Evolutionary conservation across 2,888 invertebrate genomes (phyloP).

Genomic region (Cheilosia variabilis): DNA sequence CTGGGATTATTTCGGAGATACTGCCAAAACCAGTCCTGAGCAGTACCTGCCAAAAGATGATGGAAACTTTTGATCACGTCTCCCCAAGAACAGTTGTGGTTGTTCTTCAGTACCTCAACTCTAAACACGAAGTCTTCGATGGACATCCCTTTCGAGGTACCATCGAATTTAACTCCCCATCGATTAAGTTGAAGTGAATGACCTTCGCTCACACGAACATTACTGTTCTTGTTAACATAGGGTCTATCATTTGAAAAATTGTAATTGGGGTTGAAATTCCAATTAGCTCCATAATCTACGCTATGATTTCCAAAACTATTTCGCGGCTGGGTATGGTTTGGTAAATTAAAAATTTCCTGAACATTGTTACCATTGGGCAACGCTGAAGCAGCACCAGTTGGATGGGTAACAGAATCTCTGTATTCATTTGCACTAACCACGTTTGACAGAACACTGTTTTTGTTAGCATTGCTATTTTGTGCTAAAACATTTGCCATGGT

Average conservation of each 20-base stretch:
- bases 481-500: neutral
- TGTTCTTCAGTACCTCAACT: slow-evolving; percentile 37
- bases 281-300: neutral
- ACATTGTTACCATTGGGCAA: too few species aligned
- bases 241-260: neutral
- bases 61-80: slow-evolving; percentile 41
- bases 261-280: neutral
- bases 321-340: neutral
- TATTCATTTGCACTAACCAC: neutral
- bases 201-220: neutral
- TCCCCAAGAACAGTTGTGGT: slow-evolving; percentile 31
- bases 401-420: neutral
- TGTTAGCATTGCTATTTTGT: neutral
- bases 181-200: slow-evolving; percentile 1
- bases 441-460: neutral
- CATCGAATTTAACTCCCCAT: slow-evolving; percentile 20
- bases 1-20: slow-evolving; percentile 19
- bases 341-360: neutral
- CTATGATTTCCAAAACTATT: neutral
- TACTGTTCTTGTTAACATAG: neutral
- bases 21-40: slow-evolving; percentile 60
- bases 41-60: slow-evolving; percentile 40
- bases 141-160: slow-evolving; percentile 19
- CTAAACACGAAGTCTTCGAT: slow-evolving; percentile 60
- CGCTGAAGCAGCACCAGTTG: neutral